Evolutionary conservation across 2,888 invertebrate species (phyloP).

Genomic region (Carabus problematicus): DNA sequence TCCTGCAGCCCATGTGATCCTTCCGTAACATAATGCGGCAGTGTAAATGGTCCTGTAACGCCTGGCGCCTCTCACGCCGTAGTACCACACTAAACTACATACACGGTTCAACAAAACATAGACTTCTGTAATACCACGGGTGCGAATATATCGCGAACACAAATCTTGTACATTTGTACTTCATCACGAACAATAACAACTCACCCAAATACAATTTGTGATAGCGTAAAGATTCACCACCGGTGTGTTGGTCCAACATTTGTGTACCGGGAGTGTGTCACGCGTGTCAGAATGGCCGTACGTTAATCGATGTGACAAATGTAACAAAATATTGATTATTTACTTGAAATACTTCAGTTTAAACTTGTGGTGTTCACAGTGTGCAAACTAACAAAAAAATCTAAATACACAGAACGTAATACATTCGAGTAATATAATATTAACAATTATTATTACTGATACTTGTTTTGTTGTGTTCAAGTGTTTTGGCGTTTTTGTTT

Average conservation of each 20-base stretch:
- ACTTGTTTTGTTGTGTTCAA: conserved; percentile 32
- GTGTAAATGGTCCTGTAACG: conserved; percentile 12
- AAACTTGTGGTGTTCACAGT: conserved; percentile 22
- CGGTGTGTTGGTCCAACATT: too few relatives aligned
- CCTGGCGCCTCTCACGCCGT: conserved; percentile 28
- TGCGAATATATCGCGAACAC: too few relatives aligned
- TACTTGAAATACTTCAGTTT: conserved; percentile 24
- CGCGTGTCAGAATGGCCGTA: conserved; percentile 4
- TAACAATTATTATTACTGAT: too few relatives aligned
- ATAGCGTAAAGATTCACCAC: too few relatives aligned
- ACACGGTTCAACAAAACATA: conserved; percentile 23
- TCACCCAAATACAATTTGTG: too few relatives aligned
- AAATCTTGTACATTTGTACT: too few relatives aligned
- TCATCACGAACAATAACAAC: too few relatives aligned
- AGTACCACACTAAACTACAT: conserved; percentile 6
- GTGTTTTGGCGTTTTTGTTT: conserved; percentile 16
- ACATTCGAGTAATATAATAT: too few relatives aligned
- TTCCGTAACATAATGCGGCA: not conserved
- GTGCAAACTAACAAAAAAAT: not conserved
- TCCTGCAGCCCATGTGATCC: not conserved
- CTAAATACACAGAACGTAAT: too few relatives aligned
- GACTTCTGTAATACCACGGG: conserved; percentile 20
- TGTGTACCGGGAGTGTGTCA: conserved; percentile 1
- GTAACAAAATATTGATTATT: conserved; percentile 39
- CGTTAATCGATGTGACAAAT: conserved; percentile 24